Evolutionary conservation across 2,113 vertebrate species (phyloP).

Genomic region (Laticauda colubrina): DNA sequence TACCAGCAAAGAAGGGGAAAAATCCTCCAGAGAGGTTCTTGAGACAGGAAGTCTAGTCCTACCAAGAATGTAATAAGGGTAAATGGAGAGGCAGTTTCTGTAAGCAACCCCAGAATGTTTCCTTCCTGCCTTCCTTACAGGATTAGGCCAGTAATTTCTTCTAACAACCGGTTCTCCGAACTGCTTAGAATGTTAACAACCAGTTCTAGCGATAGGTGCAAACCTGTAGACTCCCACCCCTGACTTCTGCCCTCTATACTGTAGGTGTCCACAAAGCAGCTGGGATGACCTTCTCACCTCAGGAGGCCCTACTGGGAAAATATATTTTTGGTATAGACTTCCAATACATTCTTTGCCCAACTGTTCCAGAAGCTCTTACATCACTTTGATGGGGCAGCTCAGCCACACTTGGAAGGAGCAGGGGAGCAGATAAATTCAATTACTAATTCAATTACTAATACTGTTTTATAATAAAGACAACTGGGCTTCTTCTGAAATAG

Average conservation of each 20-base stretch:
- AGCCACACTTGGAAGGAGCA: neutral
- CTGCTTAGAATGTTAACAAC: no score
- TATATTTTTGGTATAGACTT: neutral
- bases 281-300: neutral
- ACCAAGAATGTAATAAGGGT: no score
- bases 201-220: no score
- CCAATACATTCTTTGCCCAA: neutral
- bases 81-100: no score
- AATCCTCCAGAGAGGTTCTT: no score
- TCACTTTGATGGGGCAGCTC: neutral
- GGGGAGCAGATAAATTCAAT: slow-evolving; percentile 8
- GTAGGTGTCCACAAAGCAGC: neutral
- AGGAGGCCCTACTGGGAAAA: neutral
- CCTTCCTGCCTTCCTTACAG: no score
- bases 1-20: no score
- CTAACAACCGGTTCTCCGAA: no score
- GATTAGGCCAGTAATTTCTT: no score
- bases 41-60: no score
- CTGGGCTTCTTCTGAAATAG: neutral
- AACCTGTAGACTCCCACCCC: no score
- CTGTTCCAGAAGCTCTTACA: neutral
- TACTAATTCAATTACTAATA: slow-evolving; percentile 34
- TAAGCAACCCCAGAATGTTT: no score
- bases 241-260: neutral
- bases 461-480: neutral